Base-by-base conservation (phyloP, 1,140 invertebrate genomes). In the Drosophila hydei region DNA sequence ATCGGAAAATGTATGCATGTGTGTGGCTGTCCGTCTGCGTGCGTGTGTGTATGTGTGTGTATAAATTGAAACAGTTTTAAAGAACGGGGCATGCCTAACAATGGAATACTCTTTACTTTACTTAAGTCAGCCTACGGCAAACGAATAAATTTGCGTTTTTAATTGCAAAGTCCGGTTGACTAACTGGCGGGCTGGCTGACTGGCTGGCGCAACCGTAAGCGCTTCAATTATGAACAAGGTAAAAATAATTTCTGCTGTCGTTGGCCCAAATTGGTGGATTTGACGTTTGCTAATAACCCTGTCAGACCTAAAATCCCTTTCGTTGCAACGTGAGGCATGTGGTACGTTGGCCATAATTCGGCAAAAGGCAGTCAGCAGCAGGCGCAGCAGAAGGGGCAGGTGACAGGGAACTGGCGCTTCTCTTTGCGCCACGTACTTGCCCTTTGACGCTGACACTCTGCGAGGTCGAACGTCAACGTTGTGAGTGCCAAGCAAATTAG, bases 401-500 rank as follows among this genome's bases (percentile, higher is more conserved):
- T 14, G n/a, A n/a, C 11, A 36, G 23, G 14, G 11, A 16, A 7
- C 27, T 19, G 30, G 9, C n/a, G 11, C 14, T 52, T 50, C 16
- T 16, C 47, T 27, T 14, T 21, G 21, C 23, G 36, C 4, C 38
- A 23, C 30, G 47, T 40, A 27, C 21, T 19, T 55, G 38, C 40
- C 40, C 38, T 56, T 56, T 56, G 23, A 23, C 7, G 19, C 33
- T 14, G 27, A 30, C 14, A 25, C 23, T 23, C 9, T 23, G 45
- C 48, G 14, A 25, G 38, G 19, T 25, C 36, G 11, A 14, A 55
- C 18, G 33, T 38, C 51, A 36, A 33, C 47, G 47, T 11, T 38
- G 59, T 25, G 27, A 48, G 48, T 56, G 38, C 52, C 62, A 72
- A 81, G 42, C 61, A 77, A 80, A 73, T 81, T 81, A 50, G 23